Conservation (phyloP, 2,797 vertebrate species). For the Hybognathus amarus region DNA sequence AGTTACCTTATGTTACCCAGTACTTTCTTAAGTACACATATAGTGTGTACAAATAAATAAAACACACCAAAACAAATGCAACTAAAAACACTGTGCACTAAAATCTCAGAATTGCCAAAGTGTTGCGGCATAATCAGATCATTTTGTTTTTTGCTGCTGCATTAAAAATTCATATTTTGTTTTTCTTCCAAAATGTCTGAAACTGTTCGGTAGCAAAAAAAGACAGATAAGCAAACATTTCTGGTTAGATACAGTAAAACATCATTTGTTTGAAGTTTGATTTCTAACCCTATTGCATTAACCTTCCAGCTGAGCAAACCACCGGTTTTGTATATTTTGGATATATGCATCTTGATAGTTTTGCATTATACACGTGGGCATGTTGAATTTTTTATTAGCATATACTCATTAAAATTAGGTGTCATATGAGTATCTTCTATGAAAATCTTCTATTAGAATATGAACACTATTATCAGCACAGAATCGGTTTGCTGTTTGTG, state of each 20-base stretch:
- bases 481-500: neutral
- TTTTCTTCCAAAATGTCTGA: neutral
- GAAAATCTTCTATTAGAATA: neutral
- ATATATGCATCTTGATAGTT: slow-evolving; percentile 23
- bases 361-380: slow-evolving; percentile 24
- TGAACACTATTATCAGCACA: neutral
- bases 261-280: neutral
- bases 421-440: slow-evolving; percentile 12
- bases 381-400: slow-evolving; percentile 18
- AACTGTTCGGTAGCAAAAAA: slow-evolving; percentile 6
- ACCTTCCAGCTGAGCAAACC: neutral
- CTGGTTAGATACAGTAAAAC: neutral
- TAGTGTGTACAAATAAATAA: neutral
- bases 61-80: slow-evolving; percentile 14
- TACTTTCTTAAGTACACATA: too few species aligned
- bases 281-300: neutral
- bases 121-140: neutral
- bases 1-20: neutral
- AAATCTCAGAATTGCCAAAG: slow-evolving; percentile 1
- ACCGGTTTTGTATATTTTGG: slow-evolving; percentile 15
- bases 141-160: neutral
- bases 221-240: neutral
- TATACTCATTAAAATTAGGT: slow-evolving; percentile 12
- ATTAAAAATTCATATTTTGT: neutral
- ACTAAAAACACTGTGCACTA: slow-evolving; percentile 20